A percentile compares a stretch with the other conserved stretches of the same genome.
These are phyloP conservation scores for Littorina saxatilis DNA, from an alignment of 1,140 invertebrate species.

Conservation along the genomic window DNA sequence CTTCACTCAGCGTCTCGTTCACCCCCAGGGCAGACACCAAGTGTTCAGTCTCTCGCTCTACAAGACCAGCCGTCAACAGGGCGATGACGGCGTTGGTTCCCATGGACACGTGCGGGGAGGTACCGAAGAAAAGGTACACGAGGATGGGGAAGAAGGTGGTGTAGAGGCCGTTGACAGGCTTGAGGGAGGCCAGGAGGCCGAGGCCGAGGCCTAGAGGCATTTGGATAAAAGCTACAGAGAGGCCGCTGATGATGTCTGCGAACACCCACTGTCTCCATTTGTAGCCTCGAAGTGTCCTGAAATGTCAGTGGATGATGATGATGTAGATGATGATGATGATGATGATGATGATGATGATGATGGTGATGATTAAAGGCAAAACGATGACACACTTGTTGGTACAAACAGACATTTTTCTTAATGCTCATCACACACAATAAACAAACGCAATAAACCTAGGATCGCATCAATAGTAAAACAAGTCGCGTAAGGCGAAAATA, in stretches of 20 bases:
- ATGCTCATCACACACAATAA: no score
- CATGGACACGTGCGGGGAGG: conserved; percentile 64
- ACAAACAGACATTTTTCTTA: not conserved
- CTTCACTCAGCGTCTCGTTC: conserved; percentile 4
- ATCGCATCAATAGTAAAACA: no score
- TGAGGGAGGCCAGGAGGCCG: conserved; percentile 72
- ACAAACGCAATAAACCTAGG: no score
- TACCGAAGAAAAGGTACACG: conserved; percentile 66
- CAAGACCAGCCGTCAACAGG: conserved; percentile 54
- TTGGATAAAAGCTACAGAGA: conserved; percentile 93
- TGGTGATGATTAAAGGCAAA: not conserved
- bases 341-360: not conserved
- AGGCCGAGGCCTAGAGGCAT: conserved; percentile 90
- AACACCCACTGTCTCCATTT: conserved; percentile 61
- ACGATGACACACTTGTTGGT: not conserved
- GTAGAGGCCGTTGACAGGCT: conserved; percentile 68
- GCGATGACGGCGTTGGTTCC: conserved; percentile 64
- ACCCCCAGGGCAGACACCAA: not conserved
- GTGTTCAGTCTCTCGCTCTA: conserved; percentile 42
- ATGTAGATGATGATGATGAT: not conserved
- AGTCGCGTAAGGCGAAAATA: no score
- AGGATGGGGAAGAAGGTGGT: conserved; percentile 66
- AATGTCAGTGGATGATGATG: conserved; percentile 35
- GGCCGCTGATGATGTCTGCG: conserved; percentile 78
- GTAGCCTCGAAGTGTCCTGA: no score